Conservation (phyloP, 2,888 invertebrate genomes). For the Drosophila anomelani region DNA sequence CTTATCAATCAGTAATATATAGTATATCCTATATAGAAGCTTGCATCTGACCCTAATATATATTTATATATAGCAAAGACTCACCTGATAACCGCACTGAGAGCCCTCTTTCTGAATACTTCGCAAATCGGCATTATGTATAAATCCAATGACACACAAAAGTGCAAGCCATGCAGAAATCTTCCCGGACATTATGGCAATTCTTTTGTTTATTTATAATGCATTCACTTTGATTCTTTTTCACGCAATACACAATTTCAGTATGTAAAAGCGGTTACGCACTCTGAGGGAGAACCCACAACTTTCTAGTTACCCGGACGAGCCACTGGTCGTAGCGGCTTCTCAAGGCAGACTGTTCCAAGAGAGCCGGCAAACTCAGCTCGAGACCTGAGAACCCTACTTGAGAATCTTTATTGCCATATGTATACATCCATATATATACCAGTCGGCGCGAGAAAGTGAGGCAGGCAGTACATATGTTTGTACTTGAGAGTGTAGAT, state of each 20-base stretch:
- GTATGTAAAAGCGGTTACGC: background rate
- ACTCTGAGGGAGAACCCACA: background rate
- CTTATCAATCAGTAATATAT: background rate
- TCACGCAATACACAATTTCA: constrained; percentile 6
- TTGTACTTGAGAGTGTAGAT: constrained; percentile 20
- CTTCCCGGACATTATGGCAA: constrained; percentile 56
- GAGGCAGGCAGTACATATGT: constrained; percentile 16
- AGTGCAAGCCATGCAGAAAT: constrained; percentile 33
- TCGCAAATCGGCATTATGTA: constrained; percentile 52
- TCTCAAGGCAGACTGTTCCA: constrained; percentile 38
- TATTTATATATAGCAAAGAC: constrained; percentile 17
- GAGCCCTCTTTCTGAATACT: constrained; percentile 49
- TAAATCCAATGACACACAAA: constrained; percentile 27
- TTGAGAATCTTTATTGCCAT: constrained; percentile 30
- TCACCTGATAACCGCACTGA: constrained; percentile 79
- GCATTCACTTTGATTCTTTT: constrained; percentile 16
- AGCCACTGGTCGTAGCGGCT: constrained; percentile 39
- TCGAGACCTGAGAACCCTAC: constrained; percentile 28
- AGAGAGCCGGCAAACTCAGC: constrained; percentile 41
- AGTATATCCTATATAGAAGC: background rate
- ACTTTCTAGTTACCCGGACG: background rate
- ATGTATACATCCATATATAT: constrained; percentile 1
- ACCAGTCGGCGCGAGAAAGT: constrained; percentile 5
- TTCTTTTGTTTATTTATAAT: constrained; percentile 12
- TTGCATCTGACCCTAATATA: background rate